Evolutionary conservation across 2,113 vertebrate species (phyloP).

Genomic region (Gobiocypris rarus): DNA sequence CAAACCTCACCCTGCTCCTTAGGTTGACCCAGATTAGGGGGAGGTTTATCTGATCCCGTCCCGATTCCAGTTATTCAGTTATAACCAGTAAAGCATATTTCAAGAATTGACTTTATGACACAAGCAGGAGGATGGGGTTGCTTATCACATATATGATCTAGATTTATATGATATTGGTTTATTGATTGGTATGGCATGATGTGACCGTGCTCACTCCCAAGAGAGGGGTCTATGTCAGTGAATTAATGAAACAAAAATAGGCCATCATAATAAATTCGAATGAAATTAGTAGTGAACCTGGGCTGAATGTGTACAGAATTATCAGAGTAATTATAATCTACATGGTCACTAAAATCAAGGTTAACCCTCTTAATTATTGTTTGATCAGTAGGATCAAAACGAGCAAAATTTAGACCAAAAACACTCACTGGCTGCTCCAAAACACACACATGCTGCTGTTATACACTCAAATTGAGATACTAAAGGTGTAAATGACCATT

Average conservation of each 20-base stretch:
- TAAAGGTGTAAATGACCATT: not conserved
- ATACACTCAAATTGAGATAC: not conserved
- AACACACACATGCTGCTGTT: not conserved
- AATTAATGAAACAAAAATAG: not conserved
- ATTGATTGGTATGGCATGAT: constrained; percentile 10
- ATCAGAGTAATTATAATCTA: constrained; percentile 14
- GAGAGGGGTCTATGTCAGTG: not conserved
- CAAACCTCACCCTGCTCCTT: not conserved
- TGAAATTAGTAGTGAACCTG: not conserved
- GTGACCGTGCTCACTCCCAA: not conserved
- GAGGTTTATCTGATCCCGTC: constrained; percentile 57
- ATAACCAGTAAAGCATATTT: constrained; percentile 2
- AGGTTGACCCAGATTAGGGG: constrained; percentile 66
- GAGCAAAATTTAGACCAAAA: not conserved
- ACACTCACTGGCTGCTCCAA: not conserved
- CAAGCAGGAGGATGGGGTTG: constrained; percentile 5
- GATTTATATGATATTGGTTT: constrained; percentile 42
- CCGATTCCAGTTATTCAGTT: constrained; percentile 1
- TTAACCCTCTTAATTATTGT: not conserved
- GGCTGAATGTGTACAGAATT: not conserved
- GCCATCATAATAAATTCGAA: not conserved
- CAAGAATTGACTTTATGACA: constrained; percentile 30
- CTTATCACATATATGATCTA: constrained; percentile 20
- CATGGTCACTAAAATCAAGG: not conserved
- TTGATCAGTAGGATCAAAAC: not conserved